Evolutionary conservation across 2,888 invertebrate genomes (phyloP).

Genomic region (Lasioglossum calceatum): DNA sequence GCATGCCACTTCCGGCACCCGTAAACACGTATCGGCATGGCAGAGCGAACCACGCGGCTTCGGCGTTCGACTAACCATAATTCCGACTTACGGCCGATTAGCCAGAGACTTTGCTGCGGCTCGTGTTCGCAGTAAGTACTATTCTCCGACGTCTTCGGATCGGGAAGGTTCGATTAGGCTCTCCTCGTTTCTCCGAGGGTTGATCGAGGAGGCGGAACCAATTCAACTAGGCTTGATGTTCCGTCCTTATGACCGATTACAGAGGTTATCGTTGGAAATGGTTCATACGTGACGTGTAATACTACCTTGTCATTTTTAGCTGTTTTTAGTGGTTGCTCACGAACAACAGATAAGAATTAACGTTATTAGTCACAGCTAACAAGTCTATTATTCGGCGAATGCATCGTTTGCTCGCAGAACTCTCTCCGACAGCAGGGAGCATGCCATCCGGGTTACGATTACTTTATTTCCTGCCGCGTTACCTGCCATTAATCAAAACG

Average conservation of each 20-base stretch:
- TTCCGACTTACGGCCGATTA: neutral
- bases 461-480: neutral
- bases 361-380: neutral
- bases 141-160: neutral
- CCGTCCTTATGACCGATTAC: neutral
- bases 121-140: neutral
- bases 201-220: neutral
- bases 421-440: neutral
- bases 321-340: neutral
- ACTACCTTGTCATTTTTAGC: neutral
- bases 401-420: neutral
- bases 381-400: neutral
- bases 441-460: neutral
- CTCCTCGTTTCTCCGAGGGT: too few species aligned
- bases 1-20: constrained; percentile 4
- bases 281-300: neutral
- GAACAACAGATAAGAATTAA: neutral
- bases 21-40: constrained; percentile 24
- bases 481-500: neutral
- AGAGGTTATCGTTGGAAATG: neutral
- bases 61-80: neutral
- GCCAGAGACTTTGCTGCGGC: neutral
- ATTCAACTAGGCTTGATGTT: neutral
- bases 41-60: neutral
- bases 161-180: neutral